These are phyloP conservation scores for Gobio gobio DNA, from an alignment of 2,113 vertebrate species.

Conservation along the genomic window DNA sequence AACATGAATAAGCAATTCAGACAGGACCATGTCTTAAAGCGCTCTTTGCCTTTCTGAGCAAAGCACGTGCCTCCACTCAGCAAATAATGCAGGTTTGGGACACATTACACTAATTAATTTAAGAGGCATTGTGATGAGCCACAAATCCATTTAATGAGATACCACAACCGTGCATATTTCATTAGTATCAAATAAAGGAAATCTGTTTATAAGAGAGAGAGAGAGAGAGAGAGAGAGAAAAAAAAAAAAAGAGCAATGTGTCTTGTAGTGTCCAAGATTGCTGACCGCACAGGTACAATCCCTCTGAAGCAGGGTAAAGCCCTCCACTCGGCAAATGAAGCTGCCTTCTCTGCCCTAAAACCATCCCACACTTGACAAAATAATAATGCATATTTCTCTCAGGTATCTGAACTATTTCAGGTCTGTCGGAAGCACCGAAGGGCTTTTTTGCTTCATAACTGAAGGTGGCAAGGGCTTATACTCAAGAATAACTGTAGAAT, in stretches of 20 bases:
- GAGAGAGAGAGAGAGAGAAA: no score
- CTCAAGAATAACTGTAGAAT: constrained; percentile 7
- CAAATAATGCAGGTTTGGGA: constrained; percentile 40
- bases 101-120: constrained; percentile 39
- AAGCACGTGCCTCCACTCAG: constrained; percentile 12
- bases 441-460: constrained; percentile 25
- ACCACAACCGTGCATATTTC: constrained; percentile 27
- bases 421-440: constrained; percentile 21
- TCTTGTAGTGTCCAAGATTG: background rate
- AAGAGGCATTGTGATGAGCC: constrained; percentile 28
- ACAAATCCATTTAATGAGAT: constrained; percentile 41
- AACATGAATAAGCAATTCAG: constrained; percentile 14
- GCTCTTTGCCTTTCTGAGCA: background rate
- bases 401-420: constrained; percentile 38
- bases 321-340: background rate
- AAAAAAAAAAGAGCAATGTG: background rate
- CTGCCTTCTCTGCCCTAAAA: constrained; percentile 24
- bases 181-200: constrained; percentile 37
- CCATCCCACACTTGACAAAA: constrained; percentile 29
- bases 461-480: constrained; percentile 19
- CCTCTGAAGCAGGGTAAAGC: background rate
- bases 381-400: constrained; percentile 31
- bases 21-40: background rate
- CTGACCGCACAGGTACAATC: constrained; percentile 4
- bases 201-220: background rate